Base-by-base conservation (phyloP, 2,888 invertebrate genomes). In the Drosophila paracracens region DNA sequence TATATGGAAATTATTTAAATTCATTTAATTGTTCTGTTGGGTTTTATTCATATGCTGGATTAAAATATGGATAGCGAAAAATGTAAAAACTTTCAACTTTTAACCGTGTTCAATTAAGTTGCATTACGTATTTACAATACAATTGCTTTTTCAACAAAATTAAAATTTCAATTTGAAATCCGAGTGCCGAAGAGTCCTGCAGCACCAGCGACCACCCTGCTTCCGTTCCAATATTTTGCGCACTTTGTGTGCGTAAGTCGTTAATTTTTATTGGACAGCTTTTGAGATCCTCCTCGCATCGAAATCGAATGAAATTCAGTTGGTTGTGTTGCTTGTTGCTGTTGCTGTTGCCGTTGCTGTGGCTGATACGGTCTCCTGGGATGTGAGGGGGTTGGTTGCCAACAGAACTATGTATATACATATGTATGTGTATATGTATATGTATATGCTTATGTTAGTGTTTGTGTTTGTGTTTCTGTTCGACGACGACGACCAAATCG, bases 181-280 rank as follows among this genome's bases (percentile, higher is more conserved):
- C 61, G 68, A 68, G 48, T 65, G 60, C 40, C 29, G 54, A 62
- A 66, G 25, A 57, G 43, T 74, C 58, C 73, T 60, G 65, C 59
- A 76, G 66, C 35, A 54, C 59, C 52, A 33, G 33, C 33, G 58
- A 27, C 60, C 56, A 35, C 40, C n/a, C 29, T 57, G 13, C 38
- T 29, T 16, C 29, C 35, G 31, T 59, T 51, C 31, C 74, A 77
- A 83, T 83, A 81, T 82, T 82, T 75, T 78, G 81, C 74, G 83
- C 75, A 79, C 75, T 81, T 88, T 75, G 76, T 81, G 76, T 91
- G 88, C 85, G 87, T 84, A 79, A 79, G 82, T 86, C 92, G 84
- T 92, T 91, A 92, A 91, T 91, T 92, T 92, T 92, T 92, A 92
- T 92, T 89, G 78, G 82, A 73, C 69, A 91, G 90, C 91, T 91